These are phyloP conservation scores for Psettodes erumei DNA, from an alignment of 2,113 vertebrate species.

Conservation along the genomic window DNA sequence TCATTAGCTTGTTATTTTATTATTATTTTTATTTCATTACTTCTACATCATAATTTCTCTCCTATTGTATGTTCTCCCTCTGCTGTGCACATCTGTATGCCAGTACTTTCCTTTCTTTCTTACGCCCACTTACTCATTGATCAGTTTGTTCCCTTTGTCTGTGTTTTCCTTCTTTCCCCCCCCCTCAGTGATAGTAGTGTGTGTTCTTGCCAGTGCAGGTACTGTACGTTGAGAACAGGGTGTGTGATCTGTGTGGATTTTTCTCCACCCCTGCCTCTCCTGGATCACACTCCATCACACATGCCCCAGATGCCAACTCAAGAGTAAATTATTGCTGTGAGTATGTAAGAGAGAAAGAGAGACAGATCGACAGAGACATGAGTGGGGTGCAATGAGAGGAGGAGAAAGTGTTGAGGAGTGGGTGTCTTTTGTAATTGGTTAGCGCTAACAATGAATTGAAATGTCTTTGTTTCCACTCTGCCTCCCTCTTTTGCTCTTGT, in stretches of 20 bases:
- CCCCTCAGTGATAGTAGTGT: neutral
- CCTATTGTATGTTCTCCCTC: neutral
- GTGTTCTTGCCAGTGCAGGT: slow-evolving; percentile 16
- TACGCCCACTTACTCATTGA: neutral
- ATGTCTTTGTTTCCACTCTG: slow-evolving; percentile 51
- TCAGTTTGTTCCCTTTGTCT: neutral
- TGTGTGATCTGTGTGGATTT: slow-evolving; percentile 20
- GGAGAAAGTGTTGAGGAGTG: slow-evolving; percentile 29
- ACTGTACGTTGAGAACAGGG: slow-evolving; percentile 36
- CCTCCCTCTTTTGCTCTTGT: slow-evolving; percentile 28
- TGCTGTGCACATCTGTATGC: neutral
- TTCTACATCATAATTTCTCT: neutral
- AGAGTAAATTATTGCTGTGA: slow-evolving; percentile 60
- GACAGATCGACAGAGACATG: slow-evolving; percentile 5
- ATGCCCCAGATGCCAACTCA: slow-evolving; percentile 71
- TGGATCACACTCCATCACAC: slow-evolving; percentile 43
- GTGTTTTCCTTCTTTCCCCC: neutral
- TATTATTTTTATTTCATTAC: neutral
- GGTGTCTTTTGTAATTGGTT: slow-evolving; percentile 58
- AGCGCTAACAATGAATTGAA: slow-evolving; percentile 42
- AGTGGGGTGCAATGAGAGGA: slow-evolving; percentile 5
- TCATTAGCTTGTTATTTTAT: neutral
- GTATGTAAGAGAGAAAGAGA: slow-evolving; percentile 9
- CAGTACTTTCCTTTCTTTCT: neutral
- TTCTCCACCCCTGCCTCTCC: slow-evolving; percentile 22